Percentiles rank a stretch among this genome's conserved stretches.
Evolutionary conservation across 2,888 invertebrate genomes (phyloP).

Genomic region (Lycaena phlaeas): DNA sequence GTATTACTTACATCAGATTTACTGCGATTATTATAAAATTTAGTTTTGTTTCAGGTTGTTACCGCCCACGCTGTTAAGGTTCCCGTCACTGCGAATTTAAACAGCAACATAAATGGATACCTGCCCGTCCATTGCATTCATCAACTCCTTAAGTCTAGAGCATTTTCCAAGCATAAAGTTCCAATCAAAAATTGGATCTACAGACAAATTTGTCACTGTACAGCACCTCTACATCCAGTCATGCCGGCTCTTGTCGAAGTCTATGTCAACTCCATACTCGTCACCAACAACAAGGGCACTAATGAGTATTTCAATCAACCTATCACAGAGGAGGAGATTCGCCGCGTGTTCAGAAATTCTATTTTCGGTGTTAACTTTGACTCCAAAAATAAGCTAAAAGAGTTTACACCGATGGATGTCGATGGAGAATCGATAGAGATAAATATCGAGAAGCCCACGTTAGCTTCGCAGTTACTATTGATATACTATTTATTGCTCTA

Average conservation of each 20-base stretch:
- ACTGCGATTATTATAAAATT: not conserved
- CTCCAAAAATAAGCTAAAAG: slow-evolving; percentile 54
- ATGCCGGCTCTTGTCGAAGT: slow-evolving; percentile 94
- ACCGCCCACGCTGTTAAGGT: slow-evolving; percentile 97
- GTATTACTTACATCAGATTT: no score
- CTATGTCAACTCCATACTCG: slow-evolving; percentile 92
- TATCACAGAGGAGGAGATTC: slow-evolving; percentile 90
- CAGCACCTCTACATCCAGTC: slow-evolving; percentile 93
- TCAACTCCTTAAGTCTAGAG: slow-evolving; percentile 92
- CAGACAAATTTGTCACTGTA: slow-evolving; percentile 90
- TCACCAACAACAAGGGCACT: slow-evolving; percentile 76
- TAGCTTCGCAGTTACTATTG: slow-evolving; percentile 90
- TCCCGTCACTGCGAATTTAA: slow-evolving; percentile 91
- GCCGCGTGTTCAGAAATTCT: slow-evolving; percentile 85
- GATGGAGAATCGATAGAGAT: slow-evolving; percentile 71
- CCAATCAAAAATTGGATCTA: slow-evolving; percentile 98
- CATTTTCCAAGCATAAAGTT: slow-evolving; percentile 96
- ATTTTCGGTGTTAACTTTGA: slow-evolving; percentile 83
- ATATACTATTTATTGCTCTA: slow-evolving; percentile 94
- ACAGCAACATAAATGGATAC: slow-evolving; percentile 91
- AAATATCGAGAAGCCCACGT: slow-evolving; percentile 75
- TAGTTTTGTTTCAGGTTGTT: slow-evolving; percentile 77
- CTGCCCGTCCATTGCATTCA: slow-evolving; percentile 97
- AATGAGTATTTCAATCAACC: slow-evolving; percentile 92
- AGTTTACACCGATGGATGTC: slow-evolving; percentile 64